Conservation (phyloP, 2,113 vertebrate species). For the Mionectes macconnelli region DNA sequence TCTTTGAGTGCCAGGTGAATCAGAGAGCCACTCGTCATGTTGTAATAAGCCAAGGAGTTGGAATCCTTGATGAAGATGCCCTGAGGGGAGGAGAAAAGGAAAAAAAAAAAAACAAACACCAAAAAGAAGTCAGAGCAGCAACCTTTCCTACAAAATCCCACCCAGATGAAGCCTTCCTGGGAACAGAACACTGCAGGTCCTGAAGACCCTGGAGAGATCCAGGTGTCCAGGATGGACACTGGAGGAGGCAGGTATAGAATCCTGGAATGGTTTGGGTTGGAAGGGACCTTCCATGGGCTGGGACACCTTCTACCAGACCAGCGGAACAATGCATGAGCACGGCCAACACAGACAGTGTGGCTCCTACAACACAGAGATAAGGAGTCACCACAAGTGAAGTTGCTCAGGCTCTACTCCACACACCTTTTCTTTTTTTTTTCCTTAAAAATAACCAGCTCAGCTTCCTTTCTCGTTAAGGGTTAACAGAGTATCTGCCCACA, state of each 20-base stretch:
- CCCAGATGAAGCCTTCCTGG: accelerated
- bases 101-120: no score
- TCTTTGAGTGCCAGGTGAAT: slow-evolving; percentile 98
- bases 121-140: neutral
- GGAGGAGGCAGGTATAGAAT: neutral
- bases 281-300: neutral
- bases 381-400: neutral
- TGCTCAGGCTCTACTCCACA: neutral
- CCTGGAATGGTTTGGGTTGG: neutral
- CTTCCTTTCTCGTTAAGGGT: neutral
- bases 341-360: neutral
- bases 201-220: neutral
- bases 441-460: neutral
- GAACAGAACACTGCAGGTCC: neutral
- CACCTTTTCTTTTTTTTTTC: no score
- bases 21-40: slow-evolving; percentile 91
- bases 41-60: slow-evolving; percentile 98
- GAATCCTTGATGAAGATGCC: slow-evolving; percentile 99
- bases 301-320: neutral
- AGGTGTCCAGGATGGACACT: neutral
- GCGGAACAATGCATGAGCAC: neutral
- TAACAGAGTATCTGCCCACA: neutral
- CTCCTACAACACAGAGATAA: neutral
- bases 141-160: neutral
- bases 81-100: slow-evolving; percentile 67